phyloP scores from a whole-genome alignment of 30 jellyfish, hydroid and myxozoan genomes.

The Aurelia aurita complex sp. Pacific region DNA sequence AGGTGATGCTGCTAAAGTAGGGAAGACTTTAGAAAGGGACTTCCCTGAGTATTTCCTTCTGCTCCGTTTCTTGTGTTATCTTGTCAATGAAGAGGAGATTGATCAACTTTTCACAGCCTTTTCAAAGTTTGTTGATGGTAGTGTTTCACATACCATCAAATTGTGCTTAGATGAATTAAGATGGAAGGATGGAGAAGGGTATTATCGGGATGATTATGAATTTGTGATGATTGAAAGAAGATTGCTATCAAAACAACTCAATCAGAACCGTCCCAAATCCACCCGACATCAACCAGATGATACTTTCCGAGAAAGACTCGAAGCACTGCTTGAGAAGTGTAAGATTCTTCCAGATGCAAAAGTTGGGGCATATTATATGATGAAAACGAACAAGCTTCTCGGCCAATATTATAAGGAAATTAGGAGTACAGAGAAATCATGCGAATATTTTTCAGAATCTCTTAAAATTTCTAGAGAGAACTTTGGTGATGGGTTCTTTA shows the following conservation, averaged over 20 bases:
- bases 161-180: neutral
- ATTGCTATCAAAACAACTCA: neutral
- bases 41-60: neutral
- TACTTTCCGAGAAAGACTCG: neutral
- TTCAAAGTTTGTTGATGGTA: neutral
- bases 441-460: neutral
- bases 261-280: neutral
- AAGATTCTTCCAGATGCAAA: neutral
- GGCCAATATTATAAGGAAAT: neutral
- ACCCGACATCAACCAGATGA: neutral
- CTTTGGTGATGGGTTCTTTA: conserved; percentile 1
- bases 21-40: neutral
- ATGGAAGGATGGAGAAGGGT: neutral
- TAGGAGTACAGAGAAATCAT: neutral
- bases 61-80: neutral
- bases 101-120: neutral
- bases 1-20: neutral
- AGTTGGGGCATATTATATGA: neutral
- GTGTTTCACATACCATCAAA: neutral
- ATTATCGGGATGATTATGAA: neutral
- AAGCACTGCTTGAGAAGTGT: neutral
- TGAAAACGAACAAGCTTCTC: neutral
- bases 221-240: neutral
- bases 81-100: neutral
- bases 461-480: neutral